Evolutionary conservation across 2,888 invertebrate species (phyloP), one percentile per base, ranked within the genome.

Genomic region (Chelonus formosanus): DNA sequence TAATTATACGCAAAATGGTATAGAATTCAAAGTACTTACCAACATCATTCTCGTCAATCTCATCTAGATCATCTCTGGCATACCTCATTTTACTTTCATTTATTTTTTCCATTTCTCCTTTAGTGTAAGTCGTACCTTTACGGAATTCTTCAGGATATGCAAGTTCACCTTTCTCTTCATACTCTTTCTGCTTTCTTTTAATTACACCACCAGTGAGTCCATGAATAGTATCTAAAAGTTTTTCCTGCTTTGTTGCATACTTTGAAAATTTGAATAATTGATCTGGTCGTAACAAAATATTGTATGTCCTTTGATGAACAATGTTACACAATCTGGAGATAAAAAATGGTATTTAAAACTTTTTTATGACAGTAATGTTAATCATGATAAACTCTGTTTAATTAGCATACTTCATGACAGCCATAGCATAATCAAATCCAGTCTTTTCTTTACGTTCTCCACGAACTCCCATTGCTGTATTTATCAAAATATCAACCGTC

Each of bases 401-500:
- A 52, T 64, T 5, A 3, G 78, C 84, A 83, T 78, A 87, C 88
- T 87, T 86, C 87, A 88, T 88, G 1, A 88, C 88, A 52, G 88
- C 87, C 77, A 85, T 82, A 1, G 88, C 88, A 69, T 88, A 88
- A 55, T 87, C 86, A 65, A 83, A 86, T 63, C 87, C 87, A 67
- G 84, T 84, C 61, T 85, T 85, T 62, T 86, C 84, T 65, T 86
- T 85, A 3, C 84, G 79, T 8, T 80, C 81, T 48, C 83, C 84
- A 58, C 81, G 84, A 4, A 88, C 84, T 7, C 88, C 88, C 88
- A 88, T 88, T 0, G 87, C 88, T 40, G 88, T 88, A 80, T 87
- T 87, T 60, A 86, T 70, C n/a, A 87, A 75, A 69, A 87, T 87
- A 67, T 87, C 86, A 2, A 87, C 87, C 4, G 87, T 87, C 8